Conservation (phyloP, 2,888 invertebrate species). For the Antheraea assamensis region DNA sequence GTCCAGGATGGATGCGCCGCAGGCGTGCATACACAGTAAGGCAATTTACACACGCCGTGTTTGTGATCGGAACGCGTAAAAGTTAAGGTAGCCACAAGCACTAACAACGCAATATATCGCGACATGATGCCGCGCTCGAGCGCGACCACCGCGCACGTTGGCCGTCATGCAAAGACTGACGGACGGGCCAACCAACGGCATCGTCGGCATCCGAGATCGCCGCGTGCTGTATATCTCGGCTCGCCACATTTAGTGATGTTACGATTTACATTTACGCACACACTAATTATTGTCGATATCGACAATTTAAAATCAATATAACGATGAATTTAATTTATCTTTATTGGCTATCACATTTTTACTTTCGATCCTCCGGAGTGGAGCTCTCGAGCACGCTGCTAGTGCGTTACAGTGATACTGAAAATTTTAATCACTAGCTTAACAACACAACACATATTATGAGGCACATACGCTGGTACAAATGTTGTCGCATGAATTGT, state of each 20-base stretch:
- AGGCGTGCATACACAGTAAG: conserved; percentile 83
- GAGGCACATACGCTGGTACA: too few relatives aligned
- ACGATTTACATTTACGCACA: conserved; percentile 33
- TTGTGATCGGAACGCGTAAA: conserved; percentile 41
- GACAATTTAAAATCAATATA: conserved; percentile 42
- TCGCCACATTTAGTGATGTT: conserved; percentile 54
- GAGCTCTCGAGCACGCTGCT: too few relatives aligned
- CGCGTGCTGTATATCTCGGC: conserved; percentile 32
- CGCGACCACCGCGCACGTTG: conserved; percentile 61
- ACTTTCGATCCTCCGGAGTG: too few relatives aligned
- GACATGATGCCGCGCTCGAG: conserved; percentile 70
- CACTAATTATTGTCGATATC: conserved; percentile 68
- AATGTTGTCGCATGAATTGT: too few relatives aligned
- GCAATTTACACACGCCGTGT: conserved; percentile 73
- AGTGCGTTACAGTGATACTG: too few relatives aligned
- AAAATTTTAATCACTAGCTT: too few relatives aligned
- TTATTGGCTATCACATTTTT: too few relatives aligned
- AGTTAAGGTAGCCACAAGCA: conserved; percentile 76
- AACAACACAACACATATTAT: not conserved
- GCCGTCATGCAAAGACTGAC: conserved; percentile 64
- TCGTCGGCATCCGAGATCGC: conserved; percentile 26
- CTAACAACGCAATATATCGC: conserved; percentile 69
- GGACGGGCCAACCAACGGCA: conserved; percentile 16
- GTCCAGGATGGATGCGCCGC: conserved; percentile 82
- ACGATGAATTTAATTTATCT: too few relatives aligned